These are phyloP conservation scores for Drosophila parthenogenetica DNA, from an alignment of 2,888 invertebrate species.

Conservation along the genomic window DNA sequence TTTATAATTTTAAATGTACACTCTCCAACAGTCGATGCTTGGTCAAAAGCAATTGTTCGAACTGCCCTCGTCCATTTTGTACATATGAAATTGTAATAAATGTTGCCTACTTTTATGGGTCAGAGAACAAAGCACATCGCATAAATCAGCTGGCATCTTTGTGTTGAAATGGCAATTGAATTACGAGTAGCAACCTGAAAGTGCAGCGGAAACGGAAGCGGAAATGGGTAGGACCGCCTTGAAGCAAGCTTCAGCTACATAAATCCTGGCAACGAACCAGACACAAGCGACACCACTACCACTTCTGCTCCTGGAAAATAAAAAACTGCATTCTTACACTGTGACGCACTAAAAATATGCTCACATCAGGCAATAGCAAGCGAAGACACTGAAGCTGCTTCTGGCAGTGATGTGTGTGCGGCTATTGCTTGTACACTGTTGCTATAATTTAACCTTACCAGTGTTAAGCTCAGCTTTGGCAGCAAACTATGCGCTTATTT, in stretches of 20 bases:
- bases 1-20: not conserved
- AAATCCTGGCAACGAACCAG: conserved; percentile 60
- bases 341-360: conserved; percentile 52
- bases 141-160: conserved; percentile 59
- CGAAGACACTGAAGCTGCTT: not conserved
- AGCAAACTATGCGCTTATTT: too few species aligned
- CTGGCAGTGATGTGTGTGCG: conserved; percentile 2
- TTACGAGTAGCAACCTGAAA: conserved; percentile 69
- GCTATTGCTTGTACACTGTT: not conserved
- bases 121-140: conserved; percentile 30
- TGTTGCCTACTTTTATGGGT: conserved; percentile 43
- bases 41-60: not conserved
- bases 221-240: conserved; percentile 55
- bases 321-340: conserved; percentile 40
- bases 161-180: conserved; percentile 68
- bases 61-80: conserved; percentile 4
- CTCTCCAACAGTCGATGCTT: not conserved
- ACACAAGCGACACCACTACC: conserved; percentile 10
- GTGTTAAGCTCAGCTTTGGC: too few species aligned
- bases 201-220: conserved; percentile 36
- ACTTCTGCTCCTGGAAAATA: conserved; percentile 2
- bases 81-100: conserved; percentile 28
- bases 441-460: not conserved
- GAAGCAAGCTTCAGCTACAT: conserved; percentile 56
- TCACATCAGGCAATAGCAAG: conserved; percentile 48